Evolutionary conservation across 1,140 invertebrate species (phyloP), one percentile per base, ranked within the genome.

Genomic region (Microplitis mediator): DNA sequence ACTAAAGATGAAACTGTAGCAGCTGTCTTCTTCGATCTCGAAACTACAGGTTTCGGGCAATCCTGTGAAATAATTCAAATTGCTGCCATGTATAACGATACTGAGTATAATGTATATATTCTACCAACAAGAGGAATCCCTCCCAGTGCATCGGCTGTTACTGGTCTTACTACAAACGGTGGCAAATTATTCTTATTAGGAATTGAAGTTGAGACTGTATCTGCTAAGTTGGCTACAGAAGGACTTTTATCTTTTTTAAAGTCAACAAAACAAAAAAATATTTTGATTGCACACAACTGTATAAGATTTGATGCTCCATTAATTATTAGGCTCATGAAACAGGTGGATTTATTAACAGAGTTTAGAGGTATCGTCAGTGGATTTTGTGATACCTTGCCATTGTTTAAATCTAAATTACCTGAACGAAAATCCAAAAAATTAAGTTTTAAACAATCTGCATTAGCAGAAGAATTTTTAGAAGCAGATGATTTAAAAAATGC

Each of bases 271-370:
- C 5, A 14, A 16, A 32, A 32, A 23, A 16, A 23, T 3, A 16
- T 60, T 16, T 32, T 60, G 16, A 11, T 3, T 16, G 56, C 6
- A 4, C 56, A 60, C 23, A 60, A 60, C 23, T 23, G 56, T 67
- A 72, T 62, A 51, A 70, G 71, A 54, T 74, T 72, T 62, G 75
- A 74, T 64, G 63, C 39, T 14, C 66, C 52, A 8, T 62, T 14
- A 23, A 70, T 76, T 16, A 23, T 73, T 16, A n/a, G 45, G 11
- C 9, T 45, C 11, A 63, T 71, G 4, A 45, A n/a, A 61, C 16
- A 50, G 13, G 6, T 56, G 9, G 62, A 32, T 4, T 56, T 76
- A 13, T 64, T 71, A 3, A 54, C 58, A 4, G 70, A 71, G 32
- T 69, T 74, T 16, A 16, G 6, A 45, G 13, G 8, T 11, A 61